These are phyloP conservation scores for Horisme vitalbata DNA, from an alignment of 2,888 invertebrate species.

Conservation along the genomic window DNA sequence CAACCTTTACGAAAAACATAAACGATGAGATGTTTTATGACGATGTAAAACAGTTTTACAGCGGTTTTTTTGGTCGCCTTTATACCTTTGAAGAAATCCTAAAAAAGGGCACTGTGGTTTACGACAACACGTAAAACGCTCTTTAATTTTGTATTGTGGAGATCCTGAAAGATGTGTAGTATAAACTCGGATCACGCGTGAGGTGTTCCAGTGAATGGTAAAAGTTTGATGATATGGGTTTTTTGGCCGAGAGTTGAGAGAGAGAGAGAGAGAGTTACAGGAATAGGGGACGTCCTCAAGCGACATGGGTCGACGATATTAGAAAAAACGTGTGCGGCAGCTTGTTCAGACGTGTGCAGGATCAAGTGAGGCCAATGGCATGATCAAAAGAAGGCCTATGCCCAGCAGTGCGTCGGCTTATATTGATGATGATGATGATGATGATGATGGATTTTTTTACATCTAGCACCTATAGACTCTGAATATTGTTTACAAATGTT, in stretches of 20 bases:
- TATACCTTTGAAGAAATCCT: slow-evolving; percentile 46
- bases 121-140: slow-evolving; percentile 57
- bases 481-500: no score
- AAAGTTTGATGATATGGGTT: slow-evolving; percentile 20
- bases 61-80: slow-evolving; percentile 39
- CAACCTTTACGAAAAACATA: slow-evolving; percentile 10
- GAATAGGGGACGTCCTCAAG: no score
- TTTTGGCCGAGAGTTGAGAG: no score
- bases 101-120: slow-evolving; percentile 52
- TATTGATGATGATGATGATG: no score
- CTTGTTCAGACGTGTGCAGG: no score
- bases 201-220: slow-evolving; percentile 9
- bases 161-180: slow-evolving; percentile 45
- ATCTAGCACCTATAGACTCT: no score
- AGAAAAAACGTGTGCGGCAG: not conserved
- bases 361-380: no score
- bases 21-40: slow-evolving; percentile 31
- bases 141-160: slow-evolving; percentile 63
- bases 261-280: no score
- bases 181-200: slow-evolving; percentile 39
- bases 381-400: no score
- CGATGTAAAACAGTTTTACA: slow-evolving; percentile 36
- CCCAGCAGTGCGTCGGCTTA: no score
- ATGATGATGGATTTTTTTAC: no score
- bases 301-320: no score